These are phyloP conservation scores for Drosophila nr. fundita DNA, from an alignment of 2,888 invertebrate genomes.

Conservation along the genomic window DNA sequence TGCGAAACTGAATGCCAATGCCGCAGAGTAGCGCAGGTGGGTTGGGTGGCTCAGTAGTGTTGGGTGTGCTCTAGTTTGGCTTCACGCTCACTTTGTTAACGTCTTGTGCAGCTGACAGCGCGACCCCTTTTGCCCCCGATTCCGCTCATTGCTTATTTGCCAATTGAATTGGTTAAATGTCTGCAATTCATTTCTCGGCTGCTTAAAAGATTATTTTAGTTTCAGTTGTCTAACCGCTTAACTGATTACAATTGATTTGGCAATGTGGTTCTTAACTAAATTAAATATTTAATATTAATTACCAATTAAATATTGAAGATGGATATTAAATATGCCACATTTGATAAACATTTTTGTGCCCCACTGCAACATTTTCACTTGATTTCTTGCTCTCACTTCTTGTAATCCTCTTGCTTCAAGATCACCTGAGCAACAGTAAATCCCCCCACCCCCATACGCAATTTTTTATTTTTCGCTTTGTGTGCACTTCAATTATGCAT, in stretches of 20 bases:
- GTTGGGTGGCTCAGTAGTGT: background rate
- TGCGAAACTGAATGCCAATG: slow-evolving; percentile 36
- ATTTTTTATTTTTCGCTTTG: background rate
- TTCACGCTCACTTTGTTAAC: background rate
- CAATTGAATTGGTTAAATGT: slow-evolving; percentile 15
- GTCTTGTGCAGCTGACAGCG: background rate
- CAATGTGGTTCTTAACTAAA: background rate
- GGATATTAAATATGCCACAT: background rate
- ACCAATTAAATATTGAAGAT: background rate
- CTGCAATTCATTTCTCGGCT: background rate
- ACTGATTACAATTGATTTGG: background rate
- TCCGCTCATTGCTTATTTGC: slow-evolving; percentile 3
- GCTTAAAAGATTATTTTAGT: background rate
- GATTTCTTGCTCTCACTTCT: background rate
- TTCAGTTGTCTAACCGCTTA: background rate
- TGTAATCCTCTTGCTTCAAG: background rate
- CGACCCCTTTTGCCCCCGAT: background rate
- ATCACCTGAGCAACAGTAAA: slow-evolving; percentile 12
- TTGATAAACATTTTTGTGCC: background rate
- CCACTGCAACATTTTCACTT: background rate
- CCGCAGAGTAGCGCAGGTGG: background rate
- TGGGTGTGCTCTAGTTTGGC: background rate
- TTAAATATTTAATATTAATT: background rate
- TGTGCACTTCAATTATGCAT: slow-evolving; percentile 67
- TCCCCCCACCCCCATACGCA: background rate